Conservation (phyloP, 1,140 invertebrate genomes). For the Diachasma alloeum region DNA sequence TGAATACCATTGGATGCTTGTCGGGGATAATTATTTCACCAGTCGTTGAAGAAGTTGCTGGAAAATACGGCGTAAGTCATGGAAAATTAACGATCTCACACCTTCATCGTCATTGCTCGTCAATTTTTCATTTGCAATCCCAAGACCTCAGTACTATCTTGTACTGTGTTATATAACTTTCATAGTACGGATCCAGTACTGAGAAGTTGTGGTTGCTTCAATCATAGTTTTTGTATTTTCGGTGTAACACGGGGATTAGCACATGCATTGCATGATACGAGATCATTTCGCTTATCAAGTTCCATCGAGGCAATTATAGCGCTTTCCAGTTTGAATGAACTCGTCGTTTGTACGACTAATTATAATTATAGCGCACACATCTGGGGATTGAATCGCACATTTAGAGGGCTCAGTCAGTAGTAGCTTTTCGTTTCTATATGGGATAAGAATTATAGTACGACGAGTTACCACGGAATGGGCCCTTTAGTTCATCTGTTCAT, state of each 20-base stretch:
- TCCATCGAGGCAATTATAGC: background rate
- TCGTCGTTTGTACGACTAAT: background rate
- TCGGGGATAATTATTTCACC: conserved; percentile 74
- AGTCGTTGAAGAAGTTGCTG: conserved; percentile 48
- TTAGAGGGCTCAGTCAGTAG: background rate
- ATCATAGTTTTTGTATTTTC: background rate
- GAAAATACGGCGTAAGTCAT: conserved; percentile 46
- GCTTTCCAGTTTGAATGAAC: background rate
- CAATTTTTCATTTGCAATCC: conserved; percentile 20
- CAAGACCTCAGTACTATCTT: conserved; percentile 30
- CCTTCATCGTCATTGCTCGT: background rate
- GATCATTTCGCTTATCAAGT: background rate
- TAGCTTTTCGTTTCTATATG: conserved; percentile 19
- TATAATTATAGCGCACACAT: background rate
- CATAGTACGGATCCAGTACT: conserved; percentile 45
- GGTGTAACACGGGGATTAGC: background rate
- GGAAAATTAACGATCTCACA: background rate
- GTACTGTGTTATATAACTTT: conserved; percentile 37
- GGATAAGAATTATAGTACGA: conserved; percentile 7
- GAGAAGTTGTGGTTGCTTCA: conserved; percentile 34
- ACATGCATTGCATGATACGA: background rate
- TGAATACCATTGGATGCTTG: conserved; percentile 73
- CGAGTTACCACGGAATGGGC: background rate
- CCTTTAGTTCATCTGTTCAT: background rate
- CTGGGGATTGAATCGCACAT: background rate